Evolutionary conservation across 2,888 invertebrate genomes (phyloP).

Genomic region (Acrocyrtus sp.): DNA sequence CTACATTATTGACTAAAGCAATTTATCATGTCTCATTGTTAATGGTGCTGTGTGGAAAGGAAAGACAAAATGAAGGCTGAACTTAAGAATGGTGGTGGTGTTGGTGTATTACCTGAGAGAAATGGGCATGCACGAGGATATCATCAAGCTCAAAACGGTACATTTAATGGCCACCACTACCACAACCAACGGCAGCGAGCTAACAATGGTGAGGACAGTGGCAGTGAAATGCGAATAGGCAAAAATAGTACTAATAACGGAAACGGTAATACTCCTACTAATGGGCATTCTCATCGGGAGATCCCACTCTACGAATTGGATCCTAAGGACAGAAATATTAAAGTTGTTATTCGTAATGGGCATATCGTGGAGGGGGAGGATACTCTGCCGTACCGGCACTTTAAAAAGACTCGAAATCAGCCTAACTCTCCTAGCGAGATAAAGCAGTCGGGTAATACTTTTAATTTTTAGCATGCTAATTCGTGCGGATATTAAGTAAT

Average conservation of each 20-base stretch:
- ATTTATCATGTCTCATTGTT: no score
- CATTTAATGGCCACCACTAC: constrained; percentile 28
- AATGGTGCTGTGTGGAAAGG: no score
- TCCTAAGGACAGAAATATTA: constrained; percentile 57
- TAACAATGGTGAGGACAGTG: constrained; percentile 7
- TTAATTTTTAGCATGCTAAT: no score
- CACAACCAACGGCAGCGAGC: no score
- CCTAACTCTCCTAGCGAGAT: constrained; percentile 33
- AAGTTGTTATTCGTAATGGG: constrained; percentile 63
- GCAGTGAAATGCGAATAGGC: no score
- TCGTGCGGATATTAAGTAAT: no score
- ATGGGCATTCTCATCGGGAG: constrained; percentile 39
- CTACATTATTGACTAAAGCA: no score
- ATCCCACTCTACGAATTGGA: constrained; percentile 44
- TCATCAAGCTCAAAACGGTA: constrained; percentile 41
- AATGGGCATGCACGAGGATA: constrained; percentile 39
- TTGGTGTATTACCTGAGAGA: constrained; percentile 30
- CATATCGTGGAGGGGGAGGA: constrained; percentile 62
- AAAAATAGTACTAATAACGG: constrained; percentile 16
- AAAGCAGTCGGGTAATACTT: no score
- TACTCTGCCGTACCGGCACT: constrained; percentile 52
- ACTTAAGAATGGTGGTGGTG: constrained; percentile 9
- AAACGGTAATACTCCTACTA: constrained; percentile 11
- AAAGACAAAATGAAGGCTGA: constrained; percentile 38
- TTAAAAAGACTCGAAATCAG: constrained; percentile 40